Conservation (phyloP, 2,113 vertebrate genomes). For the Tautogolabrus adspersus region DNA sequence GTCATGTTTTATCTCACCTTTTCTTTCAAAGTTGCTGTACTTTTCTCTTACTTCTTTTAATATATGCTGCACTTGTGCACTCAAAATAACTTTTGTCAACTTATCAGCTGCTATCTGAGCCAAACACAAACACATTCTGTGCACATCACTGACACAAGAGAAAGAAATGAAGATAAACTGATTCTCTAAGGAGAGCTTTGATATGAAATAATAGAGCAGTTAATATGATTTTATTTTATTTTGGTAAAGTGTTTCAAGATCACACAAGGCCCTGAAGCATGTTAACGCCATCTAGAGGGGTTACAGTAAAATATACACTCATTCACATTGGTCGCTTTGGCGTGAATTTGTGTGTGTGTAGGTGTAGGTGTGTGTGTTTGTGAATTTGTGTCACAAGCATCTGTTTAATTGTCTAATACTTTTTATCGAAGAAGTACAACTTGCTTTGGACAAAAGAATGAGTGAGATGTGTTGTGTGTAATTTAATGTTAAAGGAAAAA, state of each 20-base stretch:
- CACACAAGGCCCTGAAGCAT: conserved; percentile 69
- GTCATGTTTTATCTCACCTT: neutral
- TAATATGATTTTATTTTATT: neutral
- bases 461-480: too few relatives aligned
- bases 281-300: conserved; percentile 86
- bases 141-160: neutral
- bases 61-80: neutral
- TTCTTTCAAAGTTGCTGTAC: neutral
- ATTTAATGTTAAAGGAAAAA: too few relatives aligned
- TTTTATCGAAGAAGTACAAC: too few relatives aligned
- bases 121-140: conserved; percentile 8
- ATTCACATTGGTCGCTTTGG: neutral
- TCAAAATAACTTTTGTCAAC: conserved; percentile 14
- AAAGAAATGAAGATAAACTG: neutral
- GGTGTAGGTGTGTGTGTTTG: neutral
- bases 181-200: neutral
- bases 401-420: too few relatives aligned
- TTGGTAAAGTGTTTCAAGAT: conserved; percentile 38
- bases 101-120: conserved; percentile 1
- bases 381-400: neutral
- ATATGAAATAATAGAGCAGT: neutral
- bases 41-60: neutral
- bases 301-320: conserved; percentile 55
- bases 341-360: neutral
- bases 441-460: too few relatives aligned